Conservation (phyloP, 1,140 invertebrate species). For the Bombus sibiricus region DNA sequence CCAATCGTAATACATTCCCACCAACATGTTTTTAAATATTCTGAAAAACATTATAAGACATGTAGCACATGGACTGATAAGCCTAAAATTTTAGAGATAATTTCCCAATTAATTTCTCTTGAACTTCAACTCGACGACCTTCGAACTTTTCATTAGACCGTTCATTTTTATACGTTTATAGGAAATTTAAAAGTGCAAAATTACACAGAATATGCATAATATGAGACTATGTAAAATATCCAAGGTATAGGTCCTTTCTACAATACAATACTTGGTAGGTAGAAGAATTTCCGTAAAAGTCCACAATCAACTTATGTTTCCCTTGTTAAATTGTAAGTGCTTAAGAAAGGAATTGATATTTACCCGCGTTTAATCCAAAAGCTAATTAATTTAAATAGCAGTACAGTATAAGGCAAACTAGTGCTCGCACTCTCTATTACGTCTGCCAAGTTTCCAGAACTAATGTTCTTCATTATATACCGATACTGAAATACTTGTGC, state of each 20-base stretch:
- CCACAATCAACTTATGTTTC: background rate
- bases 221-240: too few relatives aligned
- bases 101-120: background rate
- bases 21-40: slow-evolving; percentile 41
- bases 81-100: background rate
- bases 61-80: background rate
- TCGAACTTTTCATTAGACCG: background rate
- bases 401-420: slow-evolving; percentile 36
- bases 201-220: too few relatives aligned
- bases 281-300: too few relatives aligned
- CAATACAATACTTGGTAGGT: too few relatives aligned
- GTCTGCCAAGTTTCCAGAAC: slow-evolving; percentile 3
- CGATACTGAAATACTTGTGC: slow-evolving; percentile 48
- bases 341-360: background rate
- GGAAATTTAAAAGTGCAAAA: too few relatives aligned
- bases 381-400: slow-evolving; percentile 47
- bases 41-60: slow-evolving; percentile 30
- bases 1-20: slow-evolving; percentile 50
- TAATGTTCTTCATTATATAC: slow-evolving; percentile 36
- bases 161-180: too few relatives aligned
- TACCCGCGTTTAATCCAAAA: slow-evolving; percentile 55
- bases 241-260: too few relatives aligned
- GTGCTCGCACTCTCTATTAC: slow-evolving; percentile 50
- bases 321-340: background rate
- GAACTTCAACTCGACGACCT: background rate